Evolutionary conservation across 2,888 invertebrate species (phyloP).

Genomic region (Lymantria monacha): DNA sequence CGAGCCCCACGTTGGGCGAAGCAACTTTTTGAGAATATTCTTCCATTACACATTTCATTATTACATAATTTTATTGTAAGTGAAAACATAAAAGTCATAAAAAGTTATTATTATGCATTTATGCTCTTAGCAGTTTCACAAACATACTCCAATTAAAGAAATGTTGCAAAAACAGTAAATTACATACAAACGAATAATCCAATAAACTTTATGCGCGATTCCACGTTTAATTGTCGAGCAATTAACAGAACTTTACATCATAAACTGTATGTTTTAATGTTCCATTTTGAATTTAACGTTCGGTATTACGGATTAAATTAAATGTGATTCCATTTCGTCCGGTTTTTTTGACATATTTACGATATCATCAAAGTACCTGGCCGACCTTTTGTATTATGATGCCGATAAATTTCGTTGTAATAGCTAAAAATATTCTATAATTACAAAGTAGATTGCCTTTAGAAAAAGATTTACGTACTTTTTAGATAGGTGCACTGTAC

Average conservation of each 20-base stretch:
- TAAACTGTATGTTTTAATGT: conserved; percentile 20
- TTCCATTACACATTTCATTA: too few relatives aligned
- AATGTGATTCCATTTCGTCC: background rate
- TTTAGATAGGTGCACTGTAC: too few relatives aligned
- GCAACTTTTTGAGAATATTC: too few relatives aligned
- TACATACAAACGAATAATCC: background rate
- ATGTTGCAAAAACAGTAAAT: background rate
- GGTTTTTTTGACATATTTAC: background rate
- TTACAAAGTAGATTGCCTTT: too few relatives aligned
- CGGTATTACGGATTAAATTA: conserved; percentile 12
- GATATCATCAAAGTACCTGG: background rate
- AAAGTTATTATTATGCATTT: too few relatives aligned
- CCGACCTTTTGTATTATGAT: background rate
- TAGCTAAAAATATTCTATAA: background rate
- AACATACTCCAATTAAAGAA: too few relatives aligned
- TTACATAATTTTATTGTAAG: too few relatives aligned
- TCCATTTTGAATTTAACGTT: conserved; percentile 14
- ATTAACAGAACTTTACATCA: conserved; percentile 21
- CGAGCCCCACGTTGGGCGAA: conserved; percentile 83
- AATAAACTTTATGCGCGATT: background rate
- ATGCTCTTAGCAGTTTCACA: too few relatives aligned
- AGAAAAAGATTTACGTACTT: too few relatives aligned
- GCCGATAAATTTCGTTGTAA: background rate
- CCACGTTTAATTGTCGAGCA: conserved; percentile 9
- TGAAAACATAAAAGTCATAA: too few relatives aligned